Percentiles rank a stretch among this genome's conserved stretches.
phyloP scores from a whole-genome alignment of 2,888 invertebrate species.

The Eretmocerus hayati region DNA sequence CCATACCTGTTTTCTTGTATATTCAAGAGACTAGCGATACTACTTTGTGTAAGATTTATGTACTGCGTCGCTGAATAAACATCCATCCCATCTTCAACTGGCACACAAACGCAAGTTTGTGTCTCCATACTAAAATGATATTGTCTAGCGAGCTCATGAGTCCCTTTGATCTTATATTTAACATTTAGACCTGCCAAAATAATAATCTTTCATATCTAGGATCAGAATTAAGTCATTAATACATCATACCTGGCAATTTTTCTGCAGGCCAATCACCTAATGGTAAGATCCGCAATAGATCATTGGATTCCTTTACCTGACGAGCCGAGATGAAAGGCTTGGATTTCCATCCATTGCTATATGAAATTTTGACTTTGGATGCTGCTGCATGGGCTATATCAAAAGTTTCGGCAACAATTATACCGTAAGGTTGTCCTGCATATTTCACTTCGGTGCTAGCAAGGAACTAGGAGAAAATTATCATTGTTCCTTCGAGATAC shows the following conservation, averaged over 20 bases:
- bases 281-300: conserved; percentile 22
- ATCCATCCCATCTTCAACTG: conserved; percentile 65
- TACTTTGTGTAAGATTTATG: conserved; percentile 55
- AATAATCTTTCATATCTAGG: background rate
- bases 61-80: conserved; percentile 61
- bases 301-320: conserved; percentile 33
- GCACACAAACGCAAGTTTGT: conserved; percentile 60
- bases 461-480: conserved; percentile 29
- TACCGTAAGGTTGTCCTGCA: conserved; percentile 67
- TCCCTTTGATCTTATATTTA: conserved; percentile 52
- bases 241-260: background rate
- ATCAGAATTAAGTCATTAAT: background rate
- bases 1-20: conserved; percentile 56
- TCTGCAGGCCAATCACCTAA: background rate
- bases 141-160: conserved; percentile 55
- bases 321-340: conserved; percentile 38
- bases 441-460: conserved; percentile 50
- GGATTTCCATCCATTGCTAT: conserved; percentile 1
- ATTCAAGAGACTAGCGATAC: conserved; percentile 53
- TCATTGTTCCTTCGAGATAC: background rate
- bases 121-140: conserved; percentile 74
- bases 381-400: conserved; percentile 56
- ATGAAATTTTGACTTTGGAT: conserved; percentile 25
- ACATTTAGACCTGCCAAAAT: conserved; percentile 44
- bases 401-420: conserved; percentile 62